These are phyloP conservation scores for Schizopygopsis malacanthus DNA, from an alignment of 2,797 vertebrate species.

Conservation along the genomic window DNA sequence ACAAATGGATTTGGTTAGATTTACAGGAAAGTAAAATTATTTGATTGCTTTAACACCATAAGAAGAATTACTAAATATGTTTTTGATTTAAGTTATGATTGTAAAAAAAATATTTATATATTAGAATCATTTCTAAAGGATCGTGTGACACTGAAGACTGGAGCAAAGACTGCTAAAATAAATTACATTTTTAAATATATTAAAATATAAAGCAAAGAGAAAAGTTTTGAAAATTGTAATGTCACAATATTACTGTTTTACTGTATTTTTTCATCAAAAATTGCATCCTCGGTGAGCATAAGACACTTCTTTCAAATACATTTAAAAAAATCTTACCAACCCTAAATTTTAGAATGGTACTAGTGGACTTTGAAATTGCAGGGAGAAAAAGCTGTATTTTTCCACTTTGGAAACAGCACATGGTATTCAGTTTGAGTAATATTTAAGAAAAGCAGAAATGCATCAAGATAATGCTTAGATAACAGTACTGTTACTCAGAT, in stretches of 20 bases:
- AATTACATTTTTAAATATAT: neutral
- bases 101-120: too few species aligned
- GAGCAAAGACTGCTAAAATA: neutral
- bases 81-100: neutral
- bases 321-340: neutral
- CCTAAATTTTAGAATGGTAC: neutral
- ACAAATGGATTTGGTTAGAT: neutral
- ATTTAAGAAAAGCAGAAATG: neutral
- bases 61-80: too few species aligned
- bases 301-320: neutral
- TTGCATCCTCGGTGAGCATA: too few species aligned
- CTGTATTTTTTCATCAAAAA: neutral
- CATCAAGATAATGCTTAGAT: neutral
- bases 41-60: neutral
- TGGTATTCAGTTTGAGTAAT: neutral
- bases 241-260: neutral
- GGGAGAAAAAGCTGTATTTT: neutral
- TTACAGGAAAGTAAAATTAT: neutral
- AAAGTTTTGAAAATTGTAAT: neutral
- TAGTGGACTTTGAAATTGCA: neutral
- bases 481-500: neutral
- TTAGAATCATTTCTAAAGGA: neutral
- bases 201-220: neutral
- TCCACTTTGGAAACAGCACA: neutral
- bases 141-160: neutral